A percentile compares a stretch with the other conserved stretches of the same genome.
These are phyloP conservation scores for Syngnathus scovelli DNA, from an alignment of 2,113 vertebrate genomes.

Conservation along the genomic window DNA sequence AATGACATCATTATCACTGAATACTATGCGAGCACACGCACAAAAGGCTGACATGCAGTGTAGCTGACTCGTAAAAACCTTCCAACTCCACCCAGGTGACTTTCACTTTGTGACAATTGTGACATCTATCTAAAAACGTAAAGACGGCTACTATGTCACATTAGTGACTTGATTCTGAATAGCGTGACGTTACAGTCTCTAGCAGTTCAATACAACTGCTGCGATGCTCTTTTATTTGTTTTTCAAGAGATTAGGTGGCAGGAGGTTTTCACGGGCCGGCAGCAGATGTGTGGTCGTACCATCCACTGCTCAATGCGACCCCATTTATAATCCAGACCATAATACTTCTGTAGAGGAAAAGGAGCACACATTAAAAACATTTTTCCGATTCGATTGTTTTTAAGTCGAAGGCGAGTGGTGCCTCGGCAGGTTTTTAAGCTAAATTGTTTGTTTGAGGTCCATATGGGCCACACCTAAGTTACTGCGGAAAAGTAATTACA, in stretches of 20 bases:
- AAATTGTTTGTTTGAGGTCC: neutral
- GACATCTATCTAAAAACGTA: neutral
- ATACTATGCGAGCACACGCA: neutral
- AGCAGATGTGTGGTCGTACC: conserved; percentile 69
- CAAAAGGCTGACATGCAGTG: neutral
- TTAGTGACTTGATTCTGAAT: neutral
- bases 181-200: neutral
- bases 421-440: neutral
- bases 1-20: neutral
- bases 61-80: neutral
- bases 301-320: conserved; percentile 98
- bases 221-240: neutral
- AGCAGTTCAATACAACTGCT: neutral
- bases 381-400: neutral
- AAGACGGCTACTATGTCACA: neutral
- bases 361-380: conserved; percentile 1
- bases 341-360: conserved; percentile 78
- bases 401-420: neutral
- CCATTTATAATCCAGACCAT: conserved; percentile 92
- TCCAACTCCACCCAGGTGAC: neutral
- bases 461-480: neutral
- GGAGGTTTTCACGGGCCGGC: conserved; percentile 4
- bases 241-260: neutral
- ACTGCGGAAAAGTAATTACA: neutral
- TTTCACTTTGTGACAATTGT: neutral